Evolutionary conservation across 2,888 invertebrate genomes (phyloP).

Genomic region (Protophormia terraenovae): DNA sequence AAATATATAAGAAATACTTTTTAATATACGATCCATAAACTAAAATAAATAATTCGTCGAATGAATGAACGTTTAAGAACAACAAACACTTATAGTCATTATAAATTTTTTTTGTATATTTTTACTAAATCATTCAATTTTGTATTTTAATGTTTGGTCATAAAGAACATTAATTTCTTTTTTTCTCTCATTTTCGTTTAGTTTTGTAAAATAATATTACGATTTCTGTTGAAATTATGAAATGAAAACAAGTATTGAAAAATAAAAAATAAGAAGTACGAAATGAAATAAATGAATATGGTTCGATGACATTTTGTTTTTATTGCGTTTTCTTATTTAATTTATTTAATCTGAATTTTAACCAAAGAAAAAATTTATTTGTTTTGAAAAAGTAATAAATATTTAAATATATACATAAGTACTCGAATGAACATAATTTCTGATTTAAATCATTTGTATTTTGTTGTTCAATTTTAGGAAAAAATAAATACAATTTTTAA

Average conservation of each 20-base stretch:
- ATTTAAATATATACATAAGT: no score
- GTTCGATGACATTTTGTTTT: constrained; percentile 66
- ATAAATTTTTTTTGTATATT: constrained; percentile 15
- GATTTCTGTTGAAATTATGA: constrained; percentile 54
- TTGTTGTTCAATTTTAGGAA: no score
- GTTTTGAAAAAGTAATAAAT: not conserved
- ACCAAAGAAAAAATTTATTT: constrained; percentile 1
- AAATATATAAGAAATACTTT: not conserved
- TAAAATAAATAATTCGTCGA: constrained; percentile 50
- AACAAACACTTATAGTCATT: constrained; percentile 34
- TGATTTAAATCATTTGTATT: no score
- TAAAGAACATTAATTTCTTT: constrained; percentile 33
- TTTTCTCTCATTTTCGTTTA: constrained; percentile 10
- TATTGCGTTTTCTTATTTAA: constrained; percentile 29
- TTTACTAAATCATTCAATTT: constrained; percentile 53
- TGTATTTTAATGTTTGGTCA: constrained; percentile 37
- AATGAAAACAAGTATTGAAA: constrained; percentile 46
- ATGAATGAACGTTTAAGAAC: constrained; percentile 43
- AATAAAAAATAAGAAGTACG: not conserved
- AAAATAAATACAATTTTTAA: no score
- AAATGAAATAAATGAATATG: constrained; percentile 16
- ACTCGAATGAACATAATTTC: no score
- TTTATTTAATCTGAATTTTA: not conserved
- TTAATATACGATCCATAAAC: constrained; percentile 44
- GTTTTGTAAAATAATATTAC: constrained; percentile 50